A percentile compares a stretch with the other conserved stretches of the same genome.
These are phyloP conservation scores for Lagodon rhomboides DNA, from an alignment of 2,797 vertebrate species.

Conservation along the genomic window DNA sequence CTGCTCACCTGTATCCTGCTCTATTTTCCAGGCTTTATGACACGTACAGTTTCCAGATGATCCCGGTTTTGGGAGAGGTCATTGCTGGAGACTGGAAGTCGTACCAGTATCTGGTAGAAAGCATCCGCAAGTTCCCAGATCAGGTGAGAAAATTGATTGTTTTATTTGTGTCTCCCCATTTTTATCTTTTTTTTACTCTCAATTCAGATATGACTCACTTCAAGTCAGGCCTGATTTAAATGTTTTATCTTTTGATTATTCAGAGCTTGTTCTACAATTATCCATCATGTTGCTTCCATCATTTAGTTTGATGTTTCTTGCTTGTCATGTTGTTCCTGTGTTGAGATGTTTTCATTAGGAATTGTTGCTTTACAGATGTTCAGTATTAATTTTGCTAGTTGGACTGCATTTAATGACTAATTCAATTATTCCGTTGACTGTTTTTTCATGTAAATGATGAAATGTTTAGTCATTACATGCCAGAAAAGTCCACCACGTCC, in stretches of 20 bases:
- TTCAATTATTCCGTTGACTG: not conserved
- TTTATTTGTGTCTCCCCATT: not conserved
- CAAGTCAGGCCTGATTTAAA: not conserved
- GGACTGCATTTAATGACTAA: not conserved
- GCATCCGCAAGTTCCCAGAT: conserved; percentile 93
- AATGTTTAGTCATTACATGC: not conserved
- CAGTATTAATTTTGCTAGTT: not conserved
- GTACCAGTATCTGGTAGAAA: conserved; percentile 98
- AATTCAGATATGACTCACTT: not conserved
- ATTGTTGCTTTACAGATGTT: not conserved
- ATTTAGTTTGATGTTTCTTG: not conserved
- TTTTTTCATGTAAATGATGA: not conserved
- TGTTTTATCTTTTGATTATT: not conserved
- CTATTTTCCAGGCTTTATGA: conserved; percentile 90
- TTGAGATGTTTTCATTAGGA: not conserved
- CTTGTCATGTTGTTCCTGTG: not conserved
- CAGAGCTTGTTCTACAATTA: not conserved
- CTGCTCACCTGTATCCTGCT: not conserved
- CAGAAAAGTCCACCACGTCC: too few relatives aligned
- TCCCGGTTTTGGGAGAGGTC: conserved; percentile 96
- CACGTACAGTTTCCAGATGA: conserved; percentile 96
- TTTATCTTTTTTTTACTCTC: not conserved
- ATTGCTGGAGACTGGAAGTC: conserved; percentile 98
- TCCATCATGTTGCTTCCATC: not conserved
- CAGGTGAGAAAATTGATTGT: conserved; percentile 85